phyloP scores from a whole-genome alignment of 2,797 vertebrate genomes.

The Dendrocincla fuliginosa region DNA sequence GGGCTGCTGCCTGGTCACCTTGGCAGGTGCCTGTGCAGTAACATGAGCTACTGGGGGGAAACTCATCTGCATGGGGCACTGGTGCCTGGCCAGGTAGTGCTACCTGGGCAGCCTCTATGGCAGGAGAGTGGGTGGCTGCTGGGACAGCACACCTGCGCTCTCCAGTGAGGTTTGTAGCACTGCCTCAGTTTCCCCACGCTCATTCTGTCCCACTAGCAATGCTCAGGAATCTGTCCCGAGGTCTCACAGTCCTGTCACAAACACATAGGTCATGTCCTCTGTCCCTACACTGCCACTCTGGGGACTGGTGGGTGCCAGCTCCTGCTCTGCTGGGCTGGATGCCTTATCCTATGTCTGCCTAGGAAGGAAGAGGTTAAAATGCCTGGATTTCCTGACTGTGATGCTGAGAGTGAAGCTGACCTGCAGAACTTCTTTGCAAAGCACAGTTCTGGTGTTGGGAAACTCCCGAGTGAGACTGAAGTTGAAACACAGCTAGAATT shows the following conservation, averaged over 20 bases:
- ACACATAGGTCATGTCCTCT: rapidly evolving
- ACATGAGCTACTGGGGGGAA: not conserved
- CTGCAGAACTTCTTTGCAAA: not conserved
- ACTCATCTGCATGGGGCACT: not conserved
- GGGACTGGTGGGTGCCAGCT: not conserved
- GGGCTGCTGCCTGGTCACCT: not conserved
- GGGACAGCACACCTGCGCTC: not conserved
- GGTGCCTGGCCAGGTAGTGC: rapidly evolving
- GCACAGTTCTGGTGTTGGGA: rapidly evolving
- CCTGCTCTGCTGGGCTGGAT: not conserved
- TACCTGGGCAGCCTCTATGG: not conserved
- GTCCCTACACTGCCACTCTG: not conserved
- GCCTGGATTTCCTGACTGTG: not conserved
- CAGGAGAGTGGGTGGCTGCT: rapidly evolving
- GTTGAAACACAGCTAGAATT: not conserved
- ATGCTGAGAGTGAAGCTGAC: not conserved
- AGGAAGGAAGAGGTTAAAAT: not conserved
- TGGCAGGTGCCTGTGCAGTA: not conserved
- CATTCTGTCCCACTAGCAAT: rapidly evolving
- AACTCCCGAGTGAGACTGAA: not conserved
- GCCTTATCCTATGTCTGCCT: not conserved
- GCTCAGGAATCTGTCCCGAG: rapidly evolving
- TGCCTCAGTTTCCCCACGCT: constrained; percentile 24
- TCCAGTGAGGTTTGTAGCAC: rapidly evolving
- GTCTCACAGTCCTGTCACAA: not conserved